Percentiles rank a stretch among this genome's conserved stretches.
phyloP scores from a whole-genome alignment of 2,113 vertebrate genomes.

The Ahaetulla prasina region DNA sequence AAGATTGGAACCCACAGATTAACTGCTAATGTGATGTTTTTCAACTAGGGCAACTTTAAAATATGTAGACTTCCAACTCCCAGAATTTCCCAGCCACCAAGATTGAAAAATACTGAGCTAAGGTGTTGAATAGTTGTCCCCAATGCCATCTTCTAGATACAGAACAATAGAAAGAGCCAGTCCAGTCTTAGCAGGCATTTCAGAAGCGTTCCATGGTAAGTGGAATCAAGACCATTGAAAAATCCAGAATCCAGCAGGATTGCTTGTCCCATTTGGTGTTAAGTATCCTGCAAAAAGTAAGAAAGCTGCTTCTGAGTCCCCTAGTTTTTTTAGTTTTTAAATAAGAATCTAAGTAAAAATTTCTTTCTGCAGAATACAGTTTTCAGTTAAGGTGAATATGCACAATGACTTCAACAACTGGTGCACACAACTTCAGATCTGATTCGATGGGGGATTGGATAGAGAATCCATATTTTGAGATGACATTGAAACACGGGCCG shows the following conservation, averaged over 20 bases:
- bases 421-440: too few relatives aligned
- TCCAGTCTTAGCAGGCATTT: background rate
- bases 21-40: background rate
- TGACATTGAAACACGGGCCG: background rate
- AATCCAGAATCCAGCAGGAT: background rate
- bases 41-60: background rate
- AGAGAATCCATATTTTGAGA: background rate
- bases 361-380: too few relatives aligned
- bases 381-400: too few relatives aligned
- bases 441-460: background rate
- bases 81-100: background rate
- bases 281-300: background rate
- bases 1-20: background rate
- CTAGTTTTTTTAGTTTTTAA: too few relatives aligned
- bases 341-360: too few relatives aligned
- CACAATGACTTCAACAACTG: too few relatives aligned
- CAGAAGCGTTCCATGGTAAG: background rate
- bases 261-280: background rate
- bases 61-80: background rate
- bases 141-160: background rate
- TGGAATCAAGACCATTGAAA: background rate
- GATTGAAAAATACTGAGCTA: background rate
- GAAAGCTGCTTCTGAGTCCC: too few relatives aligned
- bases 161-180: background rate
- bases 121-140: background rate